Percentiles rank a stretch among this genome's conserved stretches.
Evolutionary conservation across 2,888 invertebrate species (phyloP).

Genomic region (Pycnomerus fuliginosus): DNA sequence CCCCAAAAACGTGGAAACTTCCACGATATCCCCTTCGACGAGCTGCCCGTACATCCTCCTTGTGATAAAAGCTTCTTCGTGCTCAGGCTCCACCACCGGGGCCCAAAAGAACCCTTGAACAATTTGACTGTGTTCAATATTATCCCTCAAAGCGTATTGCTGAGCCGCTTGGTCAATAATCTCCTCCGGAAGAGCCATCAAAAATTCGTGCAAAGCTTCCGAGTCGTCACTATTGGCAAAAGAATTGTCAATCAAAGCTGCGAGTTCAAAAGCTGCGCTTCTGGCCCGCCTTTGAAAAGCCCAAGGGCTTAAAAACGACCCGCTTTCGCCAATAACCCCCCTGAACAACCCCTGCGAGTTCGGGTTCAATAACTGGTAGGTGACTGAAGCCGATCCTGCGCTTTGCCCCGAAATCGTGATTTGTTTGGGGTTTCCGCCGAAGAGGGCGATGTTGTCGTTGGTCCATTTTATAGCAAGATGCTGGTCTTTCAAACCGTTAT

Average conservation of each 20-base stretch:
- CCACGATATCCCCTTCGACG: too few relatives aligned
- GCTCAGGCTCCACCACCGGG: too few relatives aligned
- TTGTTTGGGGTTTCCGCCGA: constrained; percentile 69
- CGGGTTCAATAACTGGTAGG: constrained; percentile 18
- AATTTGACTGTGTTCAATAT: too few relatives aligned
- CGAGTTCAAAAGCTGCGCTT: constrained; percentile 19
- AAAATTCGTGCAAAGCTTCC: constrained; percentile 13
- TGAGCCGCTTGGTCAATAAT: constrained; percentile 18
- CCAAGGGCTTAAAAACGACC: constrained; percentile 24
- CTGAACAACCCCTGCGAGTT: constrained; percentile 21
- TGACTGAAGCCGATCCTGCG: constrained; percentile 62
- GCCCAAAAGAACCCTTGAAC: too few relatives aligned
- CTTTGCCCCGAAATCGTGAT: constrained; percentile 69
- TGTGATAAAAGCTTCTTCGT: too few relatives aligned
- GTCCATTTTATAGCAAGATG: constrained; percentile 68
- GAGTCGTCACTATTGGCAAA: constrained; percentile 14
- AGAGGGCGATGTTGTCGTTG: constrained; percentile 64
- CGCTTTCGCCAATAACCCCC: constrained; percentile 27
- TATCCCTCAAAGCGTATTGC: too few relatives aligned
- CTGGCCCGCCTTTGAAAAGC: constrained; percentile 15
- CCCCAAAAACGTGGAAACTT: too few relatives aligned
- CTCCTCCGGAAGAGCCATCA: constrained; percentile 16
- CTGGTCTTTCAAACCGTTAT: constrained; percentile 74
- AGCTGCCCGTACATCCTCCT: too few relatives aligned
- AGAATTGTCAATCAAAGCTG: constrained; percentile 14